phyloP scores from a whole-genome alignment of 2,797 vertebrate genomes.

The Enoplosus armatus region DNA sequence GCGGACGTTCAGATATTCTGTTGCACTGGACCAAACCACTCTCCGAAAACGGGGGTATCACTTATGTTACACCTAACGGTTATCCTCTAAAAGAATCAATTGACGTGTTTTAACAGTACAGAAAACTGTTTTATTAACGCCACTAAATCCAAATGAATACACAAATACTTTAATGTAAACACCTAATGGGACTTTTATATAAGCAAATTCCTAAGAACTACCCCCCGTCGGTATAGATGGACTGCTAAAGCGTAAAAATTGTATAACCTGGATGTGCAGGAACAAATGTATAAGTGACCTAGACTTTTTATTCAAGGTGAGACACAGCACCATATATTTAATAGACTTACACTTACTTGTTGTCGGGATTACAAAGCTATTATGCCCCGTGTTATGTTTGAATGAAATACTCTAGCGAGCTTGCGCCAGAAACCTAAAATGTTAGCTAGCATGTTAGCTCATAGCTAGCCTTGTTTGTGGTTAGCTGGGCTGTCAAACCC shows the following conservation, averaged over 20 bases:
- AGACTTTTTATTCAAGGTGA: slow-evolving; percentile 82
- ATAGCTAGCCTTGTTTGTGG: slow-evolving; percentile 51
- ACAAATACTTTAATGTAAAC: rapidly evolving
- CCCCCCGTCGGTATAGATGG: slow-evolving; percentile 18
- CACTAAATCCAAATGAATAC: rapidly evolving
- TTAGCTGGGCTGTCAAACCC: slow-evolving; percentile 46
- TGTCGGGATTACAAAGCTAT: neutral
- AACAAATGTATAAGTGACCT: slow-evolving; percentile 80
- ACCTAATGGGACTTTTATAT: rapidly evolving
- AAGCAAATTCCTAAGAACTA: rapidly evolving
- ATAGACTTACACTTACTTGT: neutral
- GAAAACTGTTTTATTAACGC: rapidly evolving
- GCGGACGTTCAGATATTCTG: slow-evolving; percentile 17
- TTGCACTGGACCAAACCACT: slow-evolving; percentile 66
- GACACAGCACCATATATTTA: slow-evolving; percentile 37
- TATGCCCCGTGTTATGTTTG: neutral
- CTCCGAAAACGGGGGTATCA: neutral
- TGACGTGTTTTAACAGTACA: rapidly evolving
- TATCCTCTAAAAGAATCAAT: rapidly evolving
- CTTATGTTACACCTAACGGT: rapidly evolving
- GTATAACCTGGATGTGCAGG: slow-evolving; percentile 64
- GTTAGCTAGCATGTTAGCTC: slow-evolving; percentile 62
- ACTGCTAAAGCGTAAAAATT: slow-evolving; percentile 36
- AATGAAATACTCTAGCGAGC: slow-evolving; percentile 2
- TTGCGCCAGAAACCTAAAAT: slow-evolving; percentile 6